Evolutionary conservation across 2,797 vertebrate species (phyloP).

Genomic region (Gymnopithys bicolor): DNA sequence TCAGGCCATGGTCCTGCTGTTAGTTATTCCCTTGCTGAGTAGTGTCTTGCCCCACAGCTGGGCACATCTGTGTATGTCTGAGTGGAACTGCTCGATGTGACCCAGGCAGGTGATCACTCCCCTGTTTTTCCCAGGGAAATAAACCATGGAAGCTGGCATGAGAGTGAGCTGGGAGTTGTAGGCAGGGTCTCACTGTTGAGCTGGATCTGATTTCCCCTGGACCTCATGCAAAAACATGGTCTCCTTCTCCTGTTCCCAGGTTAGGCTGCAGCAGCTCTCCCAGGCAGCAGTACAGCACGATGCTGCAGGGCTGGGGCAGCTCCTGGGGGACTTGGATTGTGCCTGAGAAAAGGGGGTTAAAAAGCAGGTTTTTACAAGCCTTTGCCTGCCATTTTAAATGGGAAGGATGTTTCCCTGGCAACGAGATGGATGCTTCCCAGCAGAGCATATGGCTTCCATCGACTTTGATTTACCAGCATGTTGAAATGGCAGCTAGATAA

Average conservation of each 20-base stretch:
- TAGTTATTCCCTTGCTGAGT: neutral
- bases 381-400: slow-evolving; percentile 62
- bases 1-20: neutral
- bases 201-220: neutral
- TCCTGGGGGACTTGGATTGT: neutral
- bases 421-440: slow-evolving; percentile 70
- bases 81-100: neutral
- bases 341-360: slow-evolving; percentile 41
- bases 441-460: slow-evolving; percentile 58
- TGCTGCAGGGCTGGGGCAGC: neutral
- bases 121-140: neutral
- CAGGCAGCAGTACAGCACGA: rapidly evolving
- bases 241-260: neutral
- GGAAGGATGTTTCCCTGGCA: slow-evolving; percentile 66
- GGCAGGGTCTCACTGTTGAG: neutral
- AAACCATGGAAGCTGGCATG: neutral
- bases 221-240: neutral
- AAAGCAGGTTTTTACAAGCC: slow-evolving; percentile 41
- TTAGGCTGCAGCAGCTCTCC: neutral
- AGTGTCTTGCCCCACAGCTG: neutral
- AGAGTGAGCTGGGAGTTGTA: neutral
- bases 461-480: slow-evolving; percentile 37
- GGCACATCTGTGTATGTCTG: neutral
- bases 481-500: slow-evolving; percentile 64
- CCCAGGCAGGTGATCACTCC: neutral